These are phyloP conservation scores for Epizoanthus scotinus DNA, from an alignment of 92 coral and sea anemone species.

Conservation along the genomic window DNA sequence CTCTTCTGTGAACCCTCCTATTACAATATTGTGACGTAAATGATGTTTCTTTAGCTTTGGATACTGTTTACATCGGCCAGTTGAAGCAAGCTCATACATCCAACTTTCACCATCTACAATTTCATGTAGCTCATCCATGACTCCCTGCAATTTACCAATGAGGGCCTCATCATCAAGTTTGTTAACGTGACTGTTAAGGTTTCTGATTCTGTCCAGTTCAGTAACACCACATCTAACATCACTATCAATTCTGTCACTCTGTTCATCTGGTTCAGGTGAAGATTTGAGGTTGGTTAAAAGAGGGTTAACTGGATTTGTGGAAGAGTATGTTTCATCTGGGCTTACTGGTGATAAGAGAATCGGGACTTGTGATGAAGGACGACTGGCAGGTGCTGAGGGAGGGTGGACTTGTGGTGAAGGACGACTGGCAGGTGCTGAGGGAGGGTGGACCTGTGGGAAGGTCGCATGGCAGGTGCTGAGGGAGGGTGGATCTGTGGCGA, in stretches of 20 bases:
- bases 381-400: background rate
- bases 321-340: too few species aligned
- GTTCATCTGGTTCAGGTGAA: too few species aligned
- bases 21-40: slow-evolving; percentile 10
- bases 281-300: too few species aligned
- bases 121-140: slow-evolving; percentile 38
- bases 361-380: background rate
- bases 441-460: background rate
- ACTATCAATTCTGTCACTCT: too few species aligned
- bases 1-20: slow-evolving; percentile 43
- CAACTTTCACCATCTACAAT: slow-evolving; percentile 20
- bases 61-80: slow-evolving; percentile 25
- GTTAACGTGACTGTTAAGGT: background rate
- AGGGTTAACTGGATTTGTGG: too few species aligned
- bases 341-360: too few species aligned
- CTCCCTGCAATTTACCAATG: background rate
- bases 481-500: background rate
- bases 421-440: background rate
- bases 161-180: slow-evolving; percentile 8
- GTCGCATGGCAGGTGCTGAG: background rate
- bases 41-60: slow-evolving; percentile 25
- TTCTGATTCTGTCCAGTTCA: background rate
- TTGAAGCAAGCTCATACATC: slow-evolving; percentile 29
- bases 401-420: background rate
- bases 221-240: too few species aligned